Base-by-base conservation (phyloP, 2,888 invertebrate species). In the Ormia ochracea region DNA sequence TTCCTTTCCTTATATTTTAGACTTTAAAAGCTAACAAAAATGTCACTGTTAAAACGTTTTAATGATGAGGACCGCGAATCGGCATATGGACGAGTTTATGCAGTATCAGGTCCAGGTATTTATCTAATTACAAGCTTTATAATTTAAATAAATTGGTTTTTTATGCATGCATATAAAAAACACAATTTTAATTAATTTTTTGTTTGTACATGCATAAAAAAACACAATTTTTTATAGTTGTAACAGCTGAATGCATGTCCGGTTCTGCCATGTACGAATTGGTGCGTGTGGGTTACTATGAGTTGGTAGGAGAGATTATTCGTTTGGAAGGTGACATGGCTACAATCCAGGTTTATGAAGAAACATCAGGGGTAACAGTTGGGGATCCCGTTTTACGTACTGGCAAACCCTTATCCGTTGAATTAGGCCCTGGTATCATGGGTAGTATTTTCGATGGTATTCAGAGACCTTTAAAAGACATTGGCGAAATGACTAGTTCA, bases 221-320 rank as follows among this genome's bases (percentile, higher is more conserved):
- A n/a, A 12, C 2, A 5, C 23, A 23, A 33, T 17, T 41, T 54
- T 19, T 68, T 56, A 61, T 21, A 98, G 99, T 99, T 90, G 99
- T 99, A 50, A 98, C 97, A 73, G 99, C 99, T 82, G 97, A 98
- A 90, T 95, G 95, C 89, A 99, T 99, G 99, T 94, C 97, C 72
- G 99, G 99, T 70, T 96, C 98, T 17, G 98, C 98, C 92, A 99
- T 99, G 98, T 98, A 98, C 94, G 98, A 99, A 91, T 90, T 99
- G 91, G 99, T 99, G 76, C 94, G 99, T 84, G 99, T 99, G 26
- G 99, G 99, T 0, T 98, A 99, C 91, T 93, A 94, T 84, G 98
- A 98, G 90, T 92, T 99, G 85, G 98, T 99, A 2, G 99, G 99
- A 82, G 99, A 99, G 92, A 99, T 99, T 91, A 99, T 99, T 91